phyloP scores from a whole-genome alignment of 2,888 invertebrate species.

The Galeopsomyia nigrocyanea region DNA sequence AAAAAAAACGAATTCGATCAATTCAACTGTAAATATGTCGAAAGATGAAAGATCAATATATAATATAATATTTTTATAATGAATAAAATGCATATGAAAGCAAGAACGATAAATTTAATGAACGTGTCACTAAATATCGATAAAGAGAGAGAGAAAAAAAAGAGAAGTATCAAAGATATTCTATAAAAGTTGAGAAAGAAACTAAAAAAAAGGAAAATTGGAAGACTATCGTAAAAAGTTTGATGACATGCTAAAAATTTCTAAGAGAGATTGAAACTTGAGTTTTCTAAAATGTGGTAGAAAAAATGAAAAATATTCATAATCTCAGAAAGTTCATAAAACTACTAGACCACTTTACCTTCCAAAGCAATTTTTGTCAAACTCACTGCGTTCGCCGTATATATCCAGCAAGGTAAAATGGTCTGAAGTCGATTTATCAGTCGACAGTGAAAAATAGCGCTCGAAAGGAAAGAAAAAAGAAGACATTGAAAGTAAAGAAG shows the following conservation, averaged over 20 bases:
- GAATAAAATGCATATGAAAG: neutral
- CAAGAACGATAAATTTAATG: neutral
- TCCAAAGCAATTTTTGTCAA: conserved; percentile 8
- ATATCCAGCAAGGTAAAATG: conserved; percentile 13
- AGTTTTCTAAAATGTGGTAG: neutral
- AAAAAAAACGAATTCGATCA: too few relatives aligned
- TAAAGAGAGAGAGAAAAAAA: conserved; percentile 1
- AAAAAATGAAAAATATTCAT: conserved; percentile 6
- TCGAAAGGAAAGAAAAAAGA: conserved; percentile 4
- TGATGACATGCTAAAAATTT: conserved; percentile 3
- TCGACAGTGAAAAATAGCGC: conserved; percentile 32
- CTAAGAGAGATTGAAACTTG: neutral
- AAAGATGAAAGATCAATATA: too few relatives aligned
- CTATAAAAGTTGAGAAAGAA: too few relatives aligned
- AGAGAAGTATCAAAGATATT: too few relatives aligned
- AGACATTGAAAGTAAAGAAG: conserved; percentile 15
- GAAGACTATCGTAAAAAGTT: neutral
- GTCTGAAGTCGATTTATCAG: conserved; percentile 1
- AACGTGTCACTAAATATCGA: conserved; percentile 21
- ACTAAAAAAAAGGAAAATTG: too few relatives aligned
- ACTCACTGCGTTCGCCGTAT: neutral
- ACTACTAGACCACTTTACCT: conserved; percentile 29
- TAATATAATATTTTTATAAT: too few relatives aligned
- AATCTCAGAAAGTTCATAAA: conserved; percentile 2
- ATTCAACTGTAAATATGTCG: too few relatives aligned